These are phyloP conservation scores for Dipodomys ordii DNA, from an alignment of 2,113 vertebrate species.

Conservation along the genomic window DNA sequence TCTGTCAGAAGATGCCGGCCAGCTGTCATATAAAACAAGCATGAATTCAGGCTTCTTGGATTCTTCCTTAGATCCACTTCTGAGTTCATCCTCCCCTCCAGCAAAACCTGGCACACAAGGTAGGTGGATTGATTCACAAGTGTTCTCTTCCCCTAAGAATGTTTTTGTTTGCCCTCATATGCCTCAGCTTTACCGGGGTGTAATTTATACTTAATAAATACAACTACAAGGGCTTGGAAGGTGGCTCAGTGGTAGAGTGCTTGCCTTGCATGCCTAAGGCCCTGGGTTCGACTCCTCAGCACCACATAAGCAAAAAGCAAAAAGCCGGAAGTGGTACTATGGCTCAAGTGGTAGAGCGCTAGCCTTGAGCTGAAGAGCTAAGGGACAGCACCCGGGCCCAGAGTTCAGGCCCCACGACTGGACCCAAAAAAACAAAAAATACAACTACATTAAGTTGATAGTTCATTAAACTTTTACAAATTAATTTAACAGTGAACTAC, in stretches of 20 bases:
- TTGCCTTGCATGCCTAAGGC: no score
- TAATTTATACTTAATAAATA: background rate
- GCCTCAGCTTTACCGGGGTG: background rate
- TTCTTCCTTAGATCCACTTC: slow-evolving; percentile 89
- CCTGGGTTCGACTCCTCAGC: no score
- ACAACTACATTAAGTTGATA: background rate
- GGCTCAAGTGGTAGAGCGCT: no score
- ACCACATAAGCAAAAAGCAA: no score
- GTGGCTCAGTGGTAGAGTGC: no score
- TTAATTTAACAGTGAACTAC: background rate
- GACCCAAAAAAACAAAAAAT: background rate
- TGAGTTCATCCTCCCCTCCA: slow-evolving; percentile 88
- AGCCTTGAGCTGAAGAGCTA: no score
- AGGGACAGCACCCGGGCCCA: no score
- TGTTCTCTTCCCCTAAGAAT: background rate
- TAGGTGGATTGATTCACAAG: slow-evolving; percentile 82
- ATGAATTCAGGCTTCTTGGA: slow-evolving; percentile 86
- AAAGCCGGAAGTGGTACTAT: no score
- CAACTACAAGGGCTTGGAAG: background rate
- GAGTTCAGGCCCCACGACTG: no score
- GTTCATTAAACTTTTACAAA: background rate
- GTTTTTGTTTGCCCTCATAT: background rate
- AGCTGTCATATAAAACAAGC: slow-evolving; percentile 86
- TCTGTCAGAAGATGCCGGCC: slow-evolving; percentile 91
- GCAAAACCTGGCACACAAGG: slow-evolving; percentile 90